Percentiles rank a stretch among this genome's conserved stretches.
phyloP scores from a whole-genome alignment of 92 coral and sea anemone species.

The Palythoa caribaeorum region DNA sequence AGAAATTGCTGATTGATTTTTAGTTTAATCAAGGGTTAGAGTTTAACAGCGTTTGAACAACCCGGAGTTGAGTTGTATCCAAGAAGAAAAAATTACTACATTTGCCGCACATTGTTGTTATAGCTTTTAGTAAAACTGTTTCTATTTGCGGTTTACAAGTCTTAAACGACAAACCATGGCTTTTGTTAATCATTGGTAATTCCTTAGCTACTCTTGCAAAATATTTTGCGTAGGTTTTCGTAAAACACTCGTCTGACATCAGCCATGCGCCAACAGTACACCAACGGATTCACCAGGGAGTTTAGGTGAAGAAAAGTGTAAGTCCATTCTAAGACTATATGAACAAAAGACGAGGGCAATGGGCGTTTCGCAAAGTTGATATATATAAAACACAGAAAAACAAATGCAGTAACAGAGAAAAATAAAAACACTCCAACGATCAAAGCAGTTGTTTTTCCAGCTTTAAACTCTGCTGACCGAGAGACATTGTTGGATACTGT shows the following conservation, averaged over 20 bases:
- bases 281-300: neutral
- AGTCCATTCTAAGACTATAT: neutral
- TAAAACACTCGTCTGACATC: neutral
- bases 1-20: no score
- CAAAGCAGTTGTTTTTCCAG: neutral
- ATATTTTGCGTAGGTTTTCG: neutral
- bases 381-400: no score
- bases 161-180: no score
- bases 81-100: no score
- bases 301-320: neutral
- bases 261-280: neutral
- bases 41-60: no score
- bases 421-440: neutral
- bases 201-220: neutral
- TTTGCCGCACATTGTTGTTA: no score
- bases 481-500: neutral
- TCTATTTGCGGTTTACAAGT: no score
- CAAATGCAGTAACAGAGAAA: neutral
- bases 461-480: neutral
- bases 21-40: no score
- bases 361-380: neutral
- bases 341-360: neutral
- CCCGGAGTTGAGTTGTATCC: no score
- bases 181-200: no score
- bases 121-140: no score